Base-by-base conservation (phyloP, 2,888 invertebrate genomes). In the Lottia gigantea region DNA sequence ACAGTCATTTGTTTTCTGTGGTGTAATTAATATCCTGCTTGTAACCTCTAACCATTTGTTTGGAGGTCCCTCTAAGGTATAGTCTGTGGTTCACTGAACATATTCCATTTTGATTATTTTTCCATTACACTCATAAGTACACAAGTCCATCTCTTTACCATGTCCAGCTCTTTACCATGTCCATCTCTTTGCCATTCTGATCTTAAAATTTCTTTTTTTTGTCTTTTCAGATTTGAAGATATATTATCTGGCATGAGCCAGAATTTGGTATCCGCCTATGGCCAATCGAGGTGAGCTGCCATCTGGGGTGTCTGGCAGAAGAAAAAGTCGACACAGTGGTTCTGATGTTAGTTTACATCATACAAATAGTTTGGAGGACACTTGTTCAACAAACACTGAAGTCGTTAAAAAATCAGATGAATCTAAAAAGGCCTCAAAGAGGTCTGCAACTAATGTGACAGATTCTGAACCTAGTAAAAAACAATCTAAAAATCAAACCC, bases 261-360 rank as follows among this genome's bases (percentile, higher is more conserved):
- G 91, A 91, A 91, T 91, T 92, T 93, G 93, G 92, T 92, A 93
- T 82, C 87, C 76, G 86, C 86, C 85, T 87, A 88, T 88, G 88
- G 88, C 86, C 83, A 85, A 87, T 84, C 86, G 85, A 86, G 82
- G 85, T 86, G 84, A 85, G 80, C 78, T 80, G 78, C 83, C 82
- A 77, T 79, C 83, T 82, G 86, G 86, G 86, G 87, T 86, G 86
- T 82, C 82, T 76, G 81, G 80, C 76, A 81, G 84, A 79, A 80
- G 83, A 72, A 80, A 82, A 82, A 80, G 82, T 91, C 92, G 91
- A 73, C 80, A 80, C 74, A 67, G 71, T 68, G 76, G 77, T 73
- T 73, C 74, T 68, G 76, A 73, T 71, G 66, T 64, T 66, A 70
- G 71, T 71, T 71, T 55, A 70, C 15, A 65, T 47, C 47, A 62